Evolutionary conservation across 2,113 vertebrate genomes (phyloP), one percentile per base, ranked within the genome.

Genomic region (Corythornis vintsioides): DNA sequence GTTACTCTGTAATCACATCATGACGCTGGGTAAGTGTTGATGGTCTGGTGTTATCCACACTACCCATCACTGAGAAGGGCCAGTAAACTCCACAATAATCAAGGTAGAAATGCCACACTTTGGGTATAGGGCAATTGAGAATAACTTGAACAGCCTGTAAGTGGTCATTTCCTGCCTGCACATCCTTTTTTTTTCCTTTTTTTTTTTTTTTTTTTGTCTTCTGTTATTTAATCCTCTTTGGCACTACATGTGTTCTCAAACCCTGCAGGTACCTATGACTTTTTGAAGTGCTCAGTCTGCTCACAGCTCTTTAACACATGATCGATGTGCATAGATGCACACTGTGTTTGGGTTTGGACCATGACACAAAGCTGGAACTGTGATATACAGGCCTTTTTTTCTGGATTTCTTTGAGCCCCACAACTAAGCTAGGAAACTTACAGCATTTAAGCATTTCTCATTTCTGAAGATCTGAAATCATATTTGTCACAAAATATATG

Each of bases 61-160:
- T 31, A 4, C 33, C 17, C 0, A 0, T 13, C 73, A 53, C 47
- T 0, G 0, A 52, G 55, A 26, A 75, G n/a, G 22, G 40, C 8
- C 43, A 12, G 33, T 11, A 42, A 47, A 47, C 33, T 75, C 45
- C 63, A 64, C 12, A 50, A 4, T 25, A 21, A 76, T 47, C 6
- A 40, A 31, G 38, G 42, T 61, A 42, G 52, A 73, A 85, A 57
- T 45, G 63, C 24, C 7, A 2, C 25, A 22, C 19, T 17, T 16
- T 1, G 11, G 15, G 17, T 53, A 55, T 66, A 74, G 57, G 28
- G 31, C 52, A 50, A 28, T 4, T 12, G 25, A 18, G 52, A 91
- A 7, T 21, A 35, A 43, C 55, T 9, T 6, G 50, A 55, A 7
- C 26, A 14, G 8, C 28, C 60, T 7, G 1, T 7, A 64, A 5